phyloP scores from a whole-genome alignment of 2,113 vertebrate genomes.

The Thinocorus orbignyianus region DNA sequence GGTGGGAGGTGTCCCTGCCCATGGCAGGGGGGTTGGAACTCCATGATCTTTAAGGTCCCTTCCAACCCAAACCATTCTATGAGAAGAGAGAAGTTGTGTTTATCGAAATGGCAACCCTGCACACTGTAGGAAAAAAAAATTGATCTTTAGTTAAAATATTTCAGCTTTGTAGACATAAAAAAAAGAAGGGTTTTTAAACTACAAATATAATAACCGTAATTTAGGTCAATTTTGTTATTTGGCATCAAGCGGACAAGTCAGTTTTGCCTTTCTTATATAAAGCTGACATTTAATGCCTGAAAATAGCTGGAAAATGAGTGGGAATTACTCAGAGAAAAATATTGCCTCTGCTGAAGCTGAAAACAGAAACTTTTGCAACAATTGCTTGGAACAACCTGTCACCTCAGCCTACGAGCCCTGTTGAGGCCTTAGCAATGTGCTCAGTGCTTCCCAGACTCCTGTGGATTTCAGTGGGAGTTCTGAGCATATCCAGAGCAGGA shows the following conservation, averaged over 20 bases:
- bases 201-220: slow-evolving; percentile 41
- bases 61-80: no score
- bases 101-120: neutral
- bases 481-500: rapidly evolving
- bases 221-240: slow-evolving; percentile 41
- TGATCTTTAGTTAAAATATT: neutral
- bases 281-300: slow-evolving; percentile 16
- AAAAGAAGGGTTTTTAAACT: neutral
- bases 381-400: neutral
- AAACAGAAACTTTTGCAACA: neutral
- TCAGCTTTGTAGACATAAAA: neutral
- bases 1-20: no score
- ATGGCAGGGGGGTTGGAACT: no score
- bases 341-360: neutral
- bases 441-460: neutral
- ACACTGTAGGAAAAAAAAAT: neutral
- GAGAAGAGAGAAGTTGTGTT: no score
- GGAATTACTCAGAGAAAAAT: slow-evolving; percentile 38
- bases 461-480: neutral
- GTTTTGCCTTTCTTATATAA: slow-evolving; percentile 13
- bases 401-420: neutral
- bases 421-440: neutral
- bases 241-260: neutral
- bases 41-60: no score
- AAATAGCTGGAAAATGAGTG: slow-evolving; percentile 14